Percentiles rank a stretch among this genome's conserved stretches.
These are phyloP conservation scores for Bovichtus variegatus DNA, from an alignment of 2,797 vertebrate genomes.

Conservation along the genomic window DNA sequence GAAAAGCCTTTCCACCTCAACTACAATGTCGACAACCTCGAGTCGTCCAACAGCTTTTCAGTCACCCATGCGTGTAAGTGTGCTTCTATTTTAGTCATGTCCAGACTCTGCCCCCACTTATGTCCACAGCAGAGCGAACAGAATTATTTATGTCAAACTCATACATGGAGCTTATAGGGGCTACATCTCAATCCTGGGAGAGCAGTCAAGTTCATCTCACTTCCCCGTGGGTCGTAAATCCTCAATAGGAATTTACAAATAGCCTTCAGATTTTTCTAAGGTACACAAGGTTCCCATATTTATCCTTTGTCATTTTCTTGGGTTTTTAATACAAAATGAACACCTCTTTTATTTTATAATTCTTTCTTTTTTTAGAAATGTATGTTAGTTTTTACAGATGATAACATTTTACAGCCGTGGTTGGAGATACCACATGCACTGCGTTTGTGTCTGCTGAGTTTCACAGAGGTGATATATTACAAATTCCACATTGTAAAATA, in stretches of 20 bases:
- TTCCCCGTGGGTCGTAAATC: conserved; percentile 30
- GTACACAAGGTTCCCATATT: neutral
- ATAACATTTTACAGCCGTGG: neutral
- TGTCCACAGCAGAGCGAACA: conserved; percentile 47
- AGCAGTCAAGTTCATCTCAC: conserved; percentile 46
- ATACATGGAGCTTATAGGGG: conserved; percentile 37
- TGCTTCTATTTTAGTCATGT: conserved; percentile 61
- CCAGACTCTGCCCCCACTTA: conserved; percentile 27
- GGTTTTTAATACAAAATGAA: neutral
- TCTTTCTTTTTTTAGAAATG: neutral
- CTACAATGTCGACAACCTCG: conserved; percentile 99
- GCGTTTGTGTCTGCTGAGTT: neutral
- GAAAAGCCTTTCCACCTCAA: conserved; percentile 99
- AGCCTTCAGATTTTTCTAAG: neutral
- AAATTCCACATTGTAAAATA: conserved; percentile 47
- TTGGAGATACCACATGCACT: neutral
- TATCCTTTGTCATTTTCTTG: neutral
- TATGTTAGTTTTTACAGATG: neutral
- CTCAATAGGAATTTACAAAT: conserved; percentile 5
- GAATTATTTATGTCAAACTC: conserved; percentile 66
- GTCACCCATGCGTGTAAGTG: conserved; percentile 99
- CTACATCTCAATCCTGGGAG: conserved; percentile 42
- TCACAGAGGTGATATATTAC: conserved; percentile 4
- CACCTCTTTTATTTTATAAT: neutral
- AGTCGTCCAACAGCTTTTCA: conserved; percentile 99